These are phyloP conservation scores for Philaethria dido DNA, from an alignment of 2,888 invertebrate genomes.

Conservation along the genomic window DNA sequence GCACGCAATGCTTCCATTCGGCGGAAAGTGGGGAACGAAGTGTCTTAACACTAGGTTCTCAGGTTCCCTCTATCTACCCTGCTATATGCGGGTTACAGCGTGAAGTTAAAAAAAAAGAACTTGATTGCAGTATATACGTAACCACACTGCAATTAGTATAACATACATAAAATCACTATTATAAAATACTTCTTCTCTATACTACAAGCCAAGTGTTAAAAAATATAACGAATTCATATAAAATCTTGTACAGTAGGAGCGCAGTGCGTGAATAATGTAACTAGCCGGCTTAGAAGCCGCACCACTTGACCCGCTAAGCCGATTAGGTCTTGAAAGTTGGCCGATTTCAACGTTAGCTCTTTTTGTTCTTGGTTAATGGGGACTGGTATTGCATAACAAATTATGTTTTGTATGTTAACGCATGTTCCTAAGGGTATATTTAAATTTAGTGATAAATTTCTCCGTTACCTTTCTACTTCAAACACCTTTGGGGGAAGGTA, in stretches of 20 bases:
- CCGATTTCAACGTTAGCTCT: slow-evolving; percentile 26
- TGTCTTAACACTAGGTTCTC: no score
- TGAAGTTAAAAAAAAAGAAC: no score
- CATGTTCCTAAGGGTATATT: no score
- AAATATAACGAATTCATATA: slow-evolving; percentile 20
- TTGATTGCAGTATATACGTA: no score
- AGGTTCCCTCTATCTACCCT: no score
- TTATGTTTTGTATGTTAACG: neutral
- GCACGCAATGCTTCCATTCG: no score
- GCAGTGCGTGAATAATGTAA: slow-evolving; percentile 60
- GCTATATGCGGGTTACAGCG: no score
- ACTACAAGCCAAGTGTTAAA: neutral
- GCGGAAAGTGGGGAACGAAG: no score
- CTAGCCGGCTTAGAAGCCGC: slow-evolving; percentile 68
- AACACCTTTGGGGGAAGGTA: no score
- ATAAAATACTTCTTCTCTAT: neutral
- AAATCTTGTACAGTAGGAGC: slow-evolving; percentile 12
- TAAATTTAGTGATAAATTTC: no score
- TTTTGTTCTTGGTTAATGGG: slow-evolving; percentile 22
- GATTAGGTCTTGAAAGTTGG: slow-evolving; percentile 59
- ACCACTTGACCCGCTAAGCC: slow-evolving; percentile 74
- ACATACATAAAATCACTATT: neutral
- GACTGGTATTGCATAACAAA: neutral
- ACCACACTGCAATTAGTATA: no score
- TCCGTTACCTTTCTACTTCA: no score